Percentiles rank a stretch among this genome's conserved stretches.
These are phyloP conservation scores for Liparis tanakae DNA, from an alignment of 2,797 vertebrate species.

Conservation along the genomic window DNA sequence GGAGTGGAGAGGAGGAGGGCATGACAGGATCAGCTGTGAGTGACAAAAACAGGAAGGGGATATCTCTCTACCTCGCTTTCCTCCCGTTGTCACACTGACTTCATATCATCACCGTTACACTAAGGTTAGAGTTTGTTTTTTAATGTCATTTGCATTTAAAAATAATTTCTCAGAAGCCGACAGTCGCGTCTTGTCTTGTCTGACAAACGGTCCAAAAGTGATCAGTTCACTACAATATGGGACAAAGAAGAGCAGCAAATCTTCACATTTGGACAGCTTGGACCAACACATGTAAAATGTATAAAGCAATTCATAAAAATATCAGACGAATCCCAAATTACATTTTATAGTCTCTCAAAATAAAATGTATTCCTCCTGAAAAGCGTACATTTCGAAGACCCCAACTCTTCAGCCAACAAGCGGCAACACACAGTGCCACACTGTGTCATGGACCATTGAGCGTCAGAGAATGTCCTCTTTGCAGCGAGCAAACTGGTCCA, in stretches of 20 bases:
- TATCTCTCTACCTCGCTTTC: constrained; percentile 81
- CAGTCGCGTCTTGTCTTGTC: not conserved
- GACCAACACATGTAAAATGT: not conserved
- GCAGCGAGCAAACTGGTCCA: constrained; percentile 52
- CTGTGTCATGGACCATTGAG: constrained; percentile 67
- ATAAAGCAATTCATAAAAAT: not conserved
- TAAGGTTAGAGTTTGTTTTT: constrained; percentile 1
- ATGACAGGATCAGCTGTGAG: constrained; percentile 80
- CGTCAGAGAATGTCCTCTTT: constrained; percentile 58
- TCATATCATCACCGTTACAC: not conserved
- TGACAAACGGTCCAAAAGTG: not conserved
- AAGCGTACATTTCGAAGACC: not conserved
- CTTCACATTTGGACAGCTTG: not conserved
- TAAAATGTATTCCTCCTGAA: not conserved
- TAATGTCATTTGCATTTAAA: not conserved
- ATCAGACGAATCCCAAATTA: not conserved
- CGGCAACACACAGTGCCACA: constrained; percentile 24
- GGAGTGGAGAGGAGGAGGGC: constrained; percentile 68
- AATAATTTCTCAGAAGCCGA: not conserved
- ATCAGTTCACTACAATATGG: not conserved
- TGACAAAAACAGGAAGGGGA: constrained; percentile 87
- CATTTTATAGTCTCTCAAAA: not conserved
- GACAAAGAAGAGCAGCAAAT: not conserved
- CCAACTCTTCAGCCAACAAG: constrained; percentile 33
- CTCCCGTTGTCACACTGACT: constrained; percentile 66